Percentiles rank a stretch among this genome's conserved stretches.
Conservation (phyloP, 2,888 invertebrate species). For the Hipparchia sbordonii region DNA sequence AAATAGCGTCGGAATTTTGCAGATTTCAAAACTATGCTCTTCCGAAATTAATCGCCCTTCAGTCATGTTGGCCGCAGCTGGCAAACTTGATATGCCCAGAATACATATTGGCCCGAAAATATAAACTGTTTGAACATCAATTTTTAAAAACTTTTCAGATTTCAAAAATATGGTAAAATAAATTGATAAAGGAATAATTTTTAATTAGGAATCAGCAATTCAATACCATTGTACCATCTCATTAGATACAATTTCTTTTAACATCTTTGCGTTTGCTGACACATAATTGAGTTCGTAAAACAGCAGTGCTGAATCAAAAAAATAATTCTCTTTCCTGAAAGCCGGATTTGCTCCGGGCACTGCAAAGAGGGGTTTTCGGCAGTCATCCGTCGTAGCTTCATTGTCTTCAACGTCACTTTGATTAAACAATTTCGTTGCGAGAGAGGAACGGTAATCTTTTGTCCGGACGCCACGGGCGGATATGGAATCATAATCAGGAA, state of each 20-base stretch:
- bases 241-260: no score
- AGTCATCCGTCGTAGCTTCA: background rate
- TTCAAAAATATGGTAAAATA: no score
- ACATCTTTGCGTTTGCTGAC: no score
- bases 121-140: background rate
- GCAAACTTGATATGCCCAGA: conserved; percentile 15
- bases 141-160: background rate
- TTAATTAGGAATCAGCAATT: no score
- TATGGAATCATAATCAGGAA: conserved; percentile 6
- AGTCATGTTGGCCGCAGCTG: conserved; percentile 1
- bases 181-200: no score
- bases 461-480: background rate
- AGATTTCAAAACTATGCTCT: conserved; percentile 16
- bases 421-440: conserved; percentile 11
- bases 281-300: background rate
- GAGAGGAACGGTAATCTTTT: background rate
- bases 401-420: conserved; percentile 10
- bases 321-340: background rate
- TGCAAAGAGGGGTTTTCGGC: background rate
- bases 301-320: background rate
- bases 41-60: conserved; percentile 4
- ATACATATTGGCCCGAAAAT: conserved; percentile 3
- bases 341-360: background rate
- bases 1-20: background rate
- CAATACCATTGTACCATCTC: no score